Evolutionary conservation across 2,113 vertebrate genomes (phyloP), one percentile per base, ranked within the genome.

Genomic region (Columba janthina): DNA sequence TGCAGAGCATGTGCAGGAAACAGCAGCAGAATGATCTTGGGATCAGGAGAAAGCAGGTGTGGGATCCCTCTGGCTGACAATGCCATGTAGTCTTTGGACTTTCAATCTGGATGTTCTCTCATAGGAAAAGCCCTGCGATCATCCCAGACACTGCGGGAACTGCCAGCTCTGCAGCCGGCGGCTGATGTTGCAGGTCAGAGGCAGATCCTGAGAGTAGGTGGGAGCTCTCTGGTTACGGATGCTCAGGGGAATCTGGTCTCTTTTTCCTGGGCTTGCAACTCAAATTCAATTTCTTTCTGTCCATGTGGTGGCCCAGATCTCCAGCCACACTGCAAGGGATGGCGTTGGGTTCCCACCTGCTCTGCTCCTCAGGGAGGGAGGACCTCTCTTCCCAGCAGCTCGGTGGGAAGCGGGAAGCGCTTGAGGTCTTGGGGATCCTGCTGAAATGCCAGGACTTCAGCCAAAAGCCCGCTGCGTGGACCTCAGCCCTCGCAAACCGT

Each of bases 401-500:
- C 1, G 1, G 11, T 71, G 77, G 21, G 22, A 76, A 75, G 67
- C 3, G 0, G 84, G 86, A 62, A 90, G 79, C 3, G 0, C 58
- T 75, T 8, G 34, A 46, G 34, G n/a, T 64, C 54, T 81, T 29
- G 66, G 65, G 51, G 54, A 71, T 89, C 46, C 81, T 36, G 62
- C 67, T 36, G 24, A 86, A 75, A 73, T 5, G 12, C 83, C 80
- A 38, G 64, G 32, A 62, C 36, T 79, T 61, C 65, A 15, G 53
- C 64, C 2, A 0, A 53, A 86, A 15, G 15, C 50, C 57, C 1
- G 0, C 17, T 4, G 0, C 4, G 0, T 0, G 7, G 74, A 57
- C 11, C 58, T 76, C 14, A 4, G 67, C 36, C 78, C 58, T 38
- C 0, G 4, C 60, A 51, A 14, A 11, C 21, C 1, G 0, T 18